Percentiles rank a stretch among this genome's conserved stretches.
Conservation (phyloP, 2,113 vertebrate genomes). For the Microtus montanus region DNA sequence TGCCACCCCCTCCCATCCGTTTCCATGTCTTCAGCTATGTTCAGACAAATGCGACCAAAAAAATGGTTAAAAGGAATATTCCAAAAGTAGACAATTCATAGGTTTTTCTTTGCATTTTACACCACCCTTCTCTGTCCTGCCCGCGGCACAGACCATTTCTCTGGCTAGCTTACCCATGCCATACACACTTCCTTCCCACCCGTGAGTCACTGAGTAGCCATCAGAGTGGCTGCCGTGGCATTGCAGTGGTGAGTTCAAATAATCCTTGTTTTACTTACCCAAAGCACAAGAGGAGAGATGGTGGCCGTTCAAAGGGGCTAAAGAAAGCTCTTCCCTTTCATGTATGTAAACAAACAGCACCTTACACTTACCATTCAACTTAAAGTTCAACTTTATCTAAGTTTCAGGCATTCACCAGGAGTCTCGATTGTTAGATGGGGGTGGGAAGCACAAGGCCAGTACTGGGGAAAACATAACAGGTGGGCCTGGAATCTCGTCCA, state of each 20-base stretch:
- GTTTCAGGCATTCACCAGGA: neutral
- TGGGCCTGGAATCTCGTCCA: neutral
- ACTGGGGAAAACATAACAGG: neutral
- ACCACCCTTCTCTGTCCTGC: neutral
- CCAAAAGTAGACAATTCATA: neutral
- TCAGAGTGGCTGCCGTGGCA: neutral
- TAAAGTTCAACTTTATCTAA: neutral
- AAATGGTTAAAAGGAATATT: neutral
- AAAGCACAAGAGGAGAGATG: neutral
- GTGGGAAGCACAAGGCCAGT: neutral
- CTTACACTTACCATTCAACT: neutral
- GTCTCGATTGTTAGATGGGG: neutral
- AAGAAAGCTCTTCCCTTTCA: neutral
- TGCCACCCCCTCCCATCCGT: rapidly evolving
- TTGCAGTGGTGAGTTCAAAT: neutral
- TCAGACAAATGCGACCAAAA: neutral
- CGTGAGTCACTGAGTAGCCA: neutral
- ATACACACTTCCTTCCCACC: neutral
- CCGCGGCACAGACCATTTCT: neutral
- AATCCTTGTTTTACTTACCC: neutral
- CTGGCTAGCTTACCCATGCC: neutral
- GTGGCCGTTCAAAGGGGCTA: neutral
- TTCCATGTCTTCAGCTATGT: neutral
- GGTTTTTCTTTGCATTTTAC: neutral
- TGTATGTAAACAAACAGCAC: neutral